Evolutionary conservation across 1,140 invertebrate species (phyloP).

Genomic region (Amphibalanus amphitrite): DNA sequence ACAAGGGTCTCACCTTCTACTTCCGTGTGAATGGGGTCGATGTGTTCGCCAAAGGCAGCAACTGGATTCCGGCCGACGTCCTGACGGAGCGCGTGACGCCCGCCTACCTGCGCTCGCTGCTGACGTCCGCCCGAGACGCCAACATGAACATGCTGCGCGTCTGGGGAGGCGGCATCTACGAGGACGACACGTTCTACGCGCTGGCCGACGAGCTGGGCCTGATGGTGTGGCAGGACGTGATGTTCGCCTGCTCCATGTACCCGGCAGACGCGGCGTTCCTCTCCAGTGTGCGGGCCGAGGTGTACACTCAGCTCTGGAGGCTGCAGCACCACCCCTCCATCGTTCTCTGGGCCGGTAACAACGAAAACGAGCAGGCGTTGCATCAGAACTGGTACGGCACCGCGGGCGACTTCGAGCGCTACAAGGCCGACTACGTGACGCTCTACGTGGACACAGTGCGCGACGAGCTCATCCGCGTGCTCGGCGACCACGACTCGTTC

Average conservation of each 20-base stretch:
- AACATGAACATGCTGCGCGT: constrained; percentile 90
- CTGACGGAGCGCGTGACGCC: constrained; percentile 55
- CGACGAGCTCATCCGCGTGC: constrained; percentile 33
- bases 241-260: constrained; percentile 96
- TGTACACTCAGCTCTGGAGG: constrained; percentile 62
- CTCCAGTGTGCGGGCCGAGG: constrained; percentile 49
- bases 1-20: constrained; percentile 59
- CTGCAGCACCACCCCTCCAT: constrained; percentile 78
- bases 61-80: constrained; percentile 82
- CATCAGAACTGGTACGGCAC: constrained; percentile 68
- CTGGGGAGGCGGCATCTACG: constrained; percentile 95
- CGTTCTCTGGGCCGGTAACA: constrained; percentile 83
- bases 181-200: constrained; percentile 79
- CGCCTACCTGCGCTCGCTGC: constrained; percentile 31
- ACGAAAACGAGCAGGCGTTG: constrained; percentile 90
- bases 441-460: constrained; percentile 68
- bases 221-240: constrained; percentile 58
- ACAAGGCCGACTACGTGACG: constrained; percentile 63
- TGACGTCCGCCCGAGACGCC: constrained; percentile 51
- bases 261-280: constrained; percentile 57
- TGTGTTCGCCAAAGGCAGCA: constrained; percentile 92
- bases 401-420: constrained; percentile 33
- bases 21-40: constrained; percentile 70
- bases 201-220: constrained; percentile 62
- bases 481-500: constrained; percentile 47